Evolutionary conservation across 2,888 invertebrate species (phyloP).

Genomic region (Alitta virens): DNA sequence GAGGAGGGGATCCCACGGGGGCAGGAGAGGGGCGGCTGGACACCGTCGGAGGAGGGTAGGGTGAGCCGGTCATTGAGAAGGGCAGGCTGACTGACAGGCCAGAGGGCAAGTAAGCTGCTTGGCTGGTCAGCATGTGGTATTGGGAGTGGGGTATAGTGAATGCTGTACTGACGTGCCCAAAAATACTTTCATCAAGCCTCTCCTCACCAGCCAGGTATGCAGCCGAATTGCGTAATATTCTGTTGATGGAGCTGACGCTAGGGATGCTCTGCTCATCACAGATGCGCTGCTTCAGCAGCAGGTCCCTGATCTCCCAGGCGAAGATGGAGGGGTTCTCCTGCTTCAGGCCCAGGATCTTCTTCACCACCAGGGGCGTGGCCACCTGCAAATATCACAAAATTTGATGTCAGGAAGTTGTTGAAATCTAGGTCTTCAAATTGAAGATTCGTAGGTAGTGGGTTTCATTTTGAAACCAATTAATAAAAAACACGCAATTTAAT

Average conservation of each 20-base stretch:
- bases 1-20: not conserved
- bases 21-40: not conserved
- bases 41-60: too few relatives aligned
- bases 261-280: constrained; percentile 77
- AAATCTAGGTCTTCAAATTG: too few relatives aligned
- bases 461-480: too few relatives aligned
- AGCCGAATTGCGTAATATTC: constrained; percentile 69
- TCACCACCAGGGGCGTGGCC: constrained; percentile 91
- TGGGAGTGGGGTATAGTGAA: not conserved
- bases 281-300: constrained; percentile 82
- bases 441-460: too few relatives aligned
- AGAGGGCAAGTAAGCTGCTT: too few relatives aligned
- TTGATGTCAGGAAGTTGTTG: too few relatives aligned
- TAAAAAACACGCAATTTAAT: too few relatives aligned
- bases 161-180: not conserved
- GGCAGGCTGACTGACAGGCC: too few relatives aligned
- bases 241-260: constrained; percentile 90
- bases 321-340: constrained; percentile 95
- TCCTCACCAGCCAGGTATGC: constrained; percentile 8
- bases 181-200: not conserved
- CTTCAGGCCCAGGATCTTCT: constrained; percentile 89
- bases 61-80: too few relatives aligned
- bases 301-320: constrained; percentile 94
- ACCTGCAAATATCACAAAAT: constrained; percentile 64
- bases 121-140: too few relatives aligned